phyloP scores from a whole-genome alignment of 2,888 invertebrate species.

The Temnothorax rugatulus region DNA sequence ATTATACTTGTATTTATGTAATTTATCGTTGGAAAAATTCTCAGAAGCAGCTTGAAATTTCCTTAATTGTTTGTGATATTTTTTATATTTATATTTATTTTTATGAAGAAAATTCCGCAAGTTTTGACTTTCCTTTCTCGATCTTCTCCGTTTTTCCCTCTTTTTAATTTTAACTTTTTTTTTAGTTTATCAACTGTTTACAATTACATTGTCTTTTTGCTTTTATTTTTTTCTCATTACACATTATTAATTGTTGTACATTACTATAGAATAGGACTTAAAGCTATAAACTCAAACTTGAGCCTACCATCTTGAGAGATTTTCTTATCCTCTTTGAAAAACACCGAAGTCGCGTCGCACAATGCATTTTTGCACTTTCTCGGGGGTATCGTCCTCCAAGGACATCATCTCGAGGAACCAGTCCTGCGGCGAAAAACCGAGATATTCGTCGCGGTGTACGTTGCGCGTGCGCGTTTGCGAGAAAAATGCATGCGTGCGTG shows the following conservation, averaged over 20 bases:
- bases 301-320: background rate
- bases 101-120: background rate
- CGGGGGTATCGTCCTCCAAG: slow-evolving; percentile 67
- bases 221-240: background rate
- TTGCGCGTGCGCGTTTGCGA: slow-evolving; percentile 14
- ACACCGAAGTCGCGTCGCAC: slow-evolving; percentile 44
- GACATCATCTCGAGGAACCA: slow-evolving; percentile 74
- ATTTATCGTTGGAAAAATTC: background rate
- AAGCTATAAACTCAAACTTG: background rate
- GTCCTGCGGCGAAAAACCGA: slow-evolving; percentile 71
- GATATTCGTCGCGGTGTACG: slow-evolving; percentile 33
- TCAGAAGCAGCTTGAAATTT: background rate
- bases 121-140: background rate
- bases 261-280: background rate
- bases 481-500: slow-evolving; percentile 26
- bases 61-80: background rate
- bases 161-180: background rate
- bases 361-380: slow-evolving; percentile 55
- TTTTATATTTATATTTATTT: background rate
- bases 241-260: background rate
- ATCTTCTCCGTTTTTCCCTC: background rate
- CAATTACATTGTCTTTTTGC: background rate
- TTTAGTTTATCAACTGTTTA: background rate
- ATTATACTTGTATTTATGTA: background rate
- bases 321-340: slow-evolving; percentile 26